Base-by-base conservation (phyloP, 1,140 invertebrate species). In the Bactericera cockerelli region DNA sequence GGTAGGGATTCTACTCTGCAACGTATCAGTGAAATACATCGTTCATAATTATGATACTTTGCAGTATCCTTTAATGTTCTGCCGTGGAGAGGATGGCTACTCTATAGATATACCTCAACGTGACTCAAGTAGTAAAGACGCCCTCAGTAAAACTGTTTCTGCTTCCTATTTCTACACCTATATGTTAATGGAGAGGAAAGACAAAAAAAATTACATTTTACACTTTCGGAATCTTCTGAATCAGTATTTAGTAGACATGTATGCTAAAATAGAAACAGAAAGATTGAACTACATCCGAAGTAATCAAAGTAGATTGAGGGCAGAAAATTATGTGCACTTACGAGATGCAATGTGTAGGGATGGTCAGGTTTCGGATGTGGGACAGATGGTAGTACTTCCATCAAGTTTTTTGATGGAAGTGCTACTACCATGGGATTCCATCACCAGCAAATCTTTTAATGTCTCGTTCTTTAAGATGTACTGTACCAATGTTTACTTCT, bases 221-320 rank as follows among this genome's bases (percentile, higher is more conserved):
- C 65, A 58, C 36, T 69, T 61, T 61, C 58, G 61, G 25, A 63
- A 65, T 57, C 61, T 70, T 16, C 66, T 63, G 33, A 65, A 71
- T 65, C 71, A 74, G 62, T 74, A 64, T 65, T 38, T 68, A 55
- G 70, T 74, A 0, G 72, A 76, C 65, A 71, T 73, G 64, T 76
- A 71, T 64, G 70, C 68, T 13, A 76, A 75, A 69, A 71, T 76
- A 56, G 73, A 76, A 69, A 70, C 61, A 36, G 70, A 73, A 65
- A 63, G 72, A 58, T 63, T 73, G 14, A 55, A 64, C 21, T 76
- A 65, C 60, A 70, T 74, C 14, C 42, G 67, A 57, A 64, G 65
- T 14, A 72, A 77, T 67, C 75, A 78, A 66, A 64, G 56, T n/a
- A 68, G 73, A 63, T 63, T 78, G n/a, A 65, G 73, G 57, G 66